These are phyloP conservation scores for Umimayanthus kanabou DNA, from an alignment of 92 coral and sea anemone species.

Conservation along the genomic window DNA sequence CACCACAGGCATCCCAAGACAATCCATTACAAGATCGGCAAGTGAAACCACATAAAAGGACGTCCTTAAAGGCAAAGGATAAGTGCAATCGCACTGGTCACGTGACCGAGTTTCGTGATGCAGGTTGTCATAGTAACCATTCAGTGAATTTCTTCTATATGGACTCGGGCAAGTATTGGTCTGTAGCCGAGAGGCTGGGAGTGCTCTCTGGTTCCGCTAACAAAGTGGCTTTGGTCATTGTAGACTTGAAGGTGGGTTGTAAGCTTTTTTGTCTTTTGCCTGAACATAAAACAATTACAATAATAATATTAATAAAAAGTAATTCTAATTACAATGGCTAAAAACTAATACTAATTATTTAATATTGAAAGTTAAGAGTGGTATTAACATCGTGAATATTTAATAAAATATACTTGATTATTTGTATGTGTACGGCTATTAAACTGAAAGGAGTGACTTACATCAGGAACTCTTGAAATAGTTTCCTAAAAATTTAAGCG, in stretches of 20 bases:
- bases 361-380: too few relatives aligned
- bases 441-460: too few relatives aligned
- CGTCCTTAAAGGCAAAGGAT: neutral
- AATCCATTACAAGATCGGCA: neutral
- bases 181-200: constrained; percentile 82
- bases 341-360: too few relatives aligned
- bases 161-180: constrained; percentile 89
- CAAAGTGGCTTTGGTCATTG: constrained; percentile 73
- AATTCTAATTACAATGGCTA: too few relatives aligned
- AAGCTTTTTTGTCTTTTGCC: neutral
- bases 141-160: constrained; percentile 87
- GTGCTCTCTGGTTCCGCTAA: constrained; percentile 37
- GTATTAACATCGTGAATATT: too few relatives aligned
- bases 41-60: neutral
- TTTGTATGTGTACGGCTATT: too few relatives aligned
- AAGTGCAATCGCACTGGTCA: constrained; percentile 52
- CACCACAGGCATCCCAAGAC: neutral
- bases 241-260: constrained; percentile 73
- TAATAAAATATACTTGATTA: too few relatives aligned
- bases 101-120: constrained; percentile 73
- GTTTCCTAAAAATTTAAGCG: too few relatives aligned
- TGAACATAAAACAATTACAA: too few relatives aligned
- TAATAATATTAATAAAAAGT: too few relatives aligned
- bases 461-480: too few relatives aligned
- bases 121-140: constrained; percentile 91